A percentile compares a stretch with the other conserved stretches of the same genome.
Conservation (phyloP, 2,113 vertebrate genomes). For the Seriola dumerili region DNA sequence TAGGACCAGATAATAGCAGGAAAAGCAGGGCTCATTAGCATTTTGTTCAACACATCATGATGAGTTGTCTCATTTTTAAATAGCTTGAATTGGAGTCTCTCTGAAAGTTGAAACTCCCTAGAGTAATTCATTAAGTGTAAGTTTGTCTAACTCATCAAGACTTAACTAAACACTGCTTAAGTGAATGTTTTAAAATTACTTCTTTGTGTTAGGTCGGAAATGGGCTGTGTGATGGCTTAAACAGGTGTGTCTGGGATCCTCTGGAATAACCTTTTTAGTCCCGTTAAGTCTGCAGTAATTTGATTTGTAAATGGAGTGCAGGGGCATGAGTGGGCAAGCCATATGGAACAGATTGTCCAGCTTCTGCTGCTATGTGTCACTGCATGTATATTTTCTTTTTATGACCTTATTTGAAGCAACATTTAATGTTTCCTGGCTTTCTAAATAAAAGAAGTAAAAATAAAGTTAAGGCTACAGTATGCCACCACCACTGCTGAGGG, state of each 20-base stretch:
- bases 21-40: constrained; percentile 64
- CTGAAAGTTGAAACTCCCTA: constrained; percentile 6
- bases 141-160: constrained; percentile 60
- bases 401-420: constrained; percentile 81
- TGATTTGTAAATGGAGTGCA: constrained; percentile 53
- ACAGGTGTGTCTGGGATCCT: constrained; percentile 56
- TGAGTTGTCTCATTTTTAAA: constrained; percentile 29
- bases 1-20: constrained; percentile 66
- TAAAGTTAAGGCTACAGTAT: constrained; percentile 78
- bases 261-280: constrained; percentile 36
- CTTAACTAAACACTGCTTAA: constrained; percentile 47
- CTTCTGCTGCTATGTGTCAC: constrained; percentile 75
- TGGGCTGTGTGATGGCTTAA: constrained; percentile 56
- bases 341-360: constrained; percentile 81
- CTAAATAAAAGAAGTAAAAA: constrained; percentile 85
- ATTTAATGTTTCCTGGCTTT: constrained; percentile 84
- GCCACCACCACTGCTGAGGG: constrained; percentile 72
- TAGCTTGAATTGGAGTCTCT: constrained; percentile 20
- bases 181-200: constrained; percentile 50
- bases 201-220: constrained; percentile 45
- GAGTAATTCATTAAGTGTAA: constrained; percentile 44
- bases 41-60: constrained; percentile 56
- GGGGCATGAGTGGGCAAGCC: constrained; percentile 63
- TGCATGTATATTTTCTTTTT: constrained; percentile 85
- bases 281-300: constrained; percentile 50